Percentiles rank a stretch among this genome's conserved stretches.
Evolutionary conservation across 2,797 vertebrate species (phyloP).

Genomic region (Malurus leucopterus): DNA sequence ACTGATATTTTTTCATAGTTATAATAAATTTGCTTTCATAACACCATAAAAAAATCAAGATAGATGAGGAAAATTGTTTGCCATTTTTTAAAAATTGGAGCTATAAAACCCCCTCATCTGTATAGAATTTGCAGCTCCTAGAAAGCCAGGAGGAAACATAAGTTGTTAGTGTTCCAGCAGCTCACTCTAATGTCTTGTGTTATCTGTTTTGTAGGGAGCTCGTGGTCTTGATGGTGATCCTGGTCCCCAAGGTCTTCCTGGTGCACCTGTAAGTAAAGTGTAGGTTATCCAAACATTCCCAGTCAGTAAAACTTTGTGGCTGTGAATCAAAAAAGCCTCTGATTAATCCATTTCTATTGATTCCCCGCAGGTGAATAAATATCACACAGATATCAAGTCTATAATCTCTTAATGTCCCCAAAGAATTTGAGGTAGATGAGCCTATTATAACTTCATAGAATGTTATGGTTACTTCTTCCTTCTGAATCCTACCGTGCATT

Average conservation of each 20-base stretch:
- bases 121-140: background rate
- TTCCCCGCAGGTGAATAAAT: background rate
- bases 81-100: too few relatives aligned
- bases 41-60: background rate
- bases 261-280: slow-evolving; percentile 82
- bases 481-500: background rate
- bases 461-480: background rate
- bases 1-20: background rate
- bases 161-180: background rate
- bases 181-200: background rate
- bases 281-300: background rate
- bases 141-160: background rate
- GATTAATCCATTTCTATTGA: background rate
- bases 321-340: background rate
- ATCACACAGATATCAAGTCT: background rate
- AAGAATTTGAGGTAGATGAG: background rate
- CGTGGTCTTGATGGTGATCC: slow-evolving; percentile 89
- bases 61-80: background rate
- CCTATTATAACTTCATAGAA: background rate
- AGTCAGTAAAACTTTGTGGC: background rate
- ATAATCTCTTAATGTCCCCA: background rate
- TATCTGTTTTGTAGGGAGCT: slow-evolving; percentile 76
- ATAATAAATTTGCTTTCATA: background rate
- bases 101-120: background rate
- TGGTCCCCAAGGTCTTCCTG: slow-evolving; percentile 88